These are phyloP conservation scores for Rhinogobius similis DNA, from an alignment of 2,113 vertebrate genomes.

Conservation along the genomic window DNA sequence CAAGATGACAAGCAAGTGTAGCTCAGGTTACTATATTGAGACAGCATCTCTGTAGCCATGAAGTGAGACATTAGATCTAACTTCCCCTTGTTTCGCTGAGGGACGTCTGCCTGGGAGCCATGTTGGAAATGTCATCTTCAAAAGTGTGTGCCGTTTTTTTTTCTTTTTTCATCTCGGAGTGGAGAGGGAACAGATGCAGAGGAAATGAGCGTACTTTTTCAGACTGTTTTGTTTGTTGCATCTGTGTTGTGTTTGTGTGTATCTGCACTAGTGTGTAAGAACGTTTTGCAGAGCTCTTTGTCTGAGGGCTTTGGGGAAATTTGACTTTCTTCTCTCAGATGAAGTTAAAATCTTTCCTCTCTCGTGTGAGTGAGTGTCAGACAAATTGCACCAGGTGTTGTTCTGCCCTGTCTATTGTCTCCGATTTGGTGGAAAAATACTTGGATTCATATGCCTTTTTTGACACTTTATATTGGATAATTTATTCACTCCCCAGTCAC, in stretches of 20 bases:
- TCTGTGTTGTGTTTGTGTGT: constrained; percentile 14
- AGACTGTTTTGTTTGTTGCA: constrained; percentile 21
- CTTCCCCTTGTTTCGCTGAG: constrained; percentile 4
- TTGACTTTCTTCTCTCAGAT: constrained; percentile 10
- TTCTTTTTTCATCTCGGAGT: constrained; percentile 25
- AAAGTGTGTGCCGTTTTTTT: constrained; percentile 12
- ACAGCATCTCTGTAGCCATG: background rate
- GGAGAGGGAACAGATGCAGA: constrained; percentile 48
- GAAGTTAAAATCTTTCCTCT: constrained; percentile 15
- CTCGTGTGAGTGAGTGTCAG: constrained; percentile 3
- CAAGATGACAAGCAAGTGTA: constrained; percentile 36
- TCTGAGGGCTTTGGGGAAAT: constrained; percentile 26
- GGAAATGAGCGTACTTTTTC: background rate
- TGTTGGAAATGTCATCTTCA: constrained; percentile 40
- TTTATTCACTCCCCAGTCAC: background rate
- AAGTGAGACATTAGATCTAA: background rate
- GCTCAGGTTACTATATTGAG: constrained; percentile 25
- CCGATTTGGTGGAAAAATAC: background rate
- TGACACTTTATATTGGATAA: background rate
- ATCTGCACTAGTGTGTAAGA: background rate
- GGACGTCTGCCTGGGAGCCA: constrained; percentile 21
- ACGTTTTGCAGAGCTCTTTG: constrained; percentile 12
- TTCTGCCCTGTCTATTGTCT: background rate
- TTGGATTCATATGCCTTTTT: background rate
- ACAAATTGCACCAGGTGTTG: constrained; percentile 18